Base-by-base conservation (phyloP, 2,888 invertebrate species). In the Sphaerophoria rueppellii region DNA sequence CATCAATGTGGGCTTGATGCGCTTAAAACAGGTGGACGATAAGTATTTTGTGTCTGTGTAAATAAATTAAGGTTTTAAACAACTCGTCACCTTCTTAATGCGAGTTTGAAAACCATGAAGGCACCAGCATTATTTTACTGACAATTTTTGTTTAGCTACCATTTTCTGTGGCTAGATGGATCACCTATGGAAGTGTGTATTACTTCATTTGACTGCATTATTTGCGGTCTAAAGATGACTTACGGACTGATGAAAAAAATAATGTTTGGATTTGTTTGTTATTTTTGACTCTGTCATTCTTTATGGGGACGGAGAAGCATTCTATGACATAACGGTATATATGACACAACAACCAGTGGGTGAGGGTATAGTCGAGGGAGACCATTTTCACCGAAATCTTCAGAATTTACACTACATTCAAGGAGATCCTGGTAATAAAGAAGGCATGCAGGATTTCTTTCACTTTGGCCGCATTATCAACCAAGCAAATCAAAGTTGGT, bases 61-160 rank as follows among this genome's bases (percentile, higher is more conserved):
- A 11, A 0, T 40, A 32, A 12, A 24, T 16, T 43, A 6, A 14
- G 6, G 14, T 40, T 46, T 46, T 32, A 46, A 16, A 24, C 12
- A 34, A 6, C 34, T 52, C 73, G 63, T 65, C 73, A 58, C 61
- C 52, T 78, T 2, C 12, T 54, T 65, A 69, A 74, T 78, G 57
- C 37, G 48, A 61, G 81, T 34, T 77, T 54, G 55, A 76, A 34
- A 63, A 46, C 72, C 81, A 65, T 85, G 81, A 81, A 85, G 73
- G 67, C 81, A 69, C 63, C 69, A 80, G 67, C 57, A 80, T 85
- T 76, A 72, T 76, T 35, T 14, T 50, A 52, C 24, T 76, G 4
- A 65, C 65, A 76, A 54, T 80, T 80, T 75, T 83, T 71, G 4
- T 50, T 73, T 73, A 73, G 35, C 67, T 57, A 7, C 35, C 9